A percentile compares a stretch with the other conserved stretches of the same genome.
phyloP scores from a whole-genome alignment of 1,140 invertebrate genomes.

The Aplysia californica region DNA sequence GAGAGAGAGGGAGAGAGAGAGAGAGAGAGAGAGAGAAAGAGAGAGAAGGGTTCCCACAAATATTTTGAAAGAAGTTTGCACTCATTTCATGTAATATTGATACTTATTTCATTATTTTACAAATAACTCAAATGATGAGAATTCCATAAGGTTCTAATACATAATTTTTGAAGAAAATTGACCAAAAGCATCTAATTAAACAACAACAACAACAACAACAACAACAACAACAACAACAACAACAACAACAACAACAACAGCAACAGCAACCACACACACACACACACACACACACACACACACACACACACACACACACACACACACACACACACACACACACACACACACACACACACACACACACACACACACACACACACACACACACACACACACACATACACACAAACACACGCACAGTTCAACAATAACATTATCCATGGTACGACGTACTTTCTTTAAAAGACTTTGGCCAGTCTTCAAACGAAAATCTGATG shows the following conservation, averaged over 20 bases:
- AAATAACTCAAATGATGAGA: not conserved
- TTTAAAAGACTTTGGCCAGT: not conserved
- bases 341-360: not conserved
- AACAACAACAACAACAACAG: not conserved
- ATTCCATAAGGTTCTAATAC: not conserved
- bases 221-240: not conserved
- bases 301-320: conserved; percentile 1
- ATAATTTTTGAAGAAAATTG: not conserved
- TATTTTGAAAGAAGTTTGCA: not conserved
- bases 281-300: not conserved
- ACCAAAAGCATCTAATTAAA: too few species aligned
- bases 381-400: not conserved
- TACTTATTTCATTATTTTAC: not conserved
- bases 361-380: not conserved
- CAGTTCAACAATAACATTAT: not conserved
- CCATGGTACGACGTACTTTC: not conserved
- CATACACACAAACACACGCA: not conserved
- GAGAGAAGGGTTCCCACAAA: not conserved
- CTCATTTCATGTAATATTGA: not conserved
- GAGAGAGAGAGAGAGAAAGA: not conserved
- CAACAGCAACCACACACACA: too few species aligned
- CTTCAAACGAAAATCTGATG: not conserved
- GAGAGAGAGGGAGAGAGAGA: not conserved
- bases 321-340: not conserved
- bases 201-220: not conserved